These are phyloP conservation scores for Morpho deidamia DNA, from an alignment of 2,888 invertebrate species.

Conservation along the genomic window DNA sequence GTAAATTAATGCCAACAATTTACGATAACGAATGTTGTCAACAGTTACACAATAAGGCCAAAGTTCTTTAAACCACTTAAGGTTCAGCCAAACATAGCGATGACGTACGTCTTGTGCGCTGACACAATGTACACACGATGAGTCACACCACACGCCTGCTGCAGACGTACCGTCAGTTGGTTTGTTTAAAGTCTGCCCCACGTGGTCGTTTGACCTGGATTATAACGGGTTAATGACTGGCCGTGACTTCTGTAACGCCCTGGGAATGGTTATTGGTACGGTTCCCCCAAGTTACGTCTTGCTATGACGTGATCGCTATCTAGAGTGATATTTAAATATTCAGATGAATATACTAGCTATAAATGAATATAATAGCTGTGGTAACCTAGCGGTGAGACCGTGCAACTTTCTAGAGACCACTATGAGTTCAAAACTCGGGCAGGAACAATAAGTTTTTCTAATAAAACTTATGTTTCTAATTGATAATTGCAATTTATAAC, in stretches of 20 bases:
- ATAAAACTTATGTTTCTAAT: too few relatives aligned
- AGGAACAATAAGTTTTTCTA: too few relatives aligned
- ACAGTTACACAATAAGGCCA: slow-evolving; percentile 20
- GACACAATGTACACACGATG: slow-evolving; percentile 27
- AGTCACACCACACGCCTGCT: slow-evolving; percentile 51
- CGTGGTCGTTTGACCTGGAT: slow-evolving; percentile 59
- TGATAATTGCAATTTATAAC: too few relatives aligned
- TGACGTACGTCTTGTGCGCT: slow-evolving; percentile 15
- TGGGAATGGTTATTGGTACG: slow-evolving; percentile 48
- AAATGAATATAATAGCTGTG: too few relatives aligned
- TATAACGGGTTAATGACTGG: slow-evolving; percentile 63
- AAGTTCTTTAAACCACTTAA: slow-evolving; percentile 20
- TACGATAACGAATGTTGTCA: slow-evolving; percentile 17
- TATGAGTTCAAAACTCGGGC: too few relatives aligned
- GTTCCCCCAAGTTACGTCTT: slow-evolving; percentile 23
- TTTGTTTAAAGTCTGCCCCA: slow-evolving; percentile 48
- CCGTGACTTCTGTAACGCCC: slow-evolving; percentile 53
- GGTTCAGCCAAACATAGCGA: slow-evolving; percentile 20
- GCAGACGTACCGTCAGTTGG: slow-evolving; percentile 36
- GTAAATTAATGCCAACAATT: slow-evolving; percentile 14
- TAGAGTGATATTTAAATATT: too few relatives aligned
- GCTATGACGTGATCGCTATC: neutral
- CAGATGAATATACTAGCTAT: too few relatives aligned
- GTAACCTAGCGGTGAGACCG: too few relatives aligned
- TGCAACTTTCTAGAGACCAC: too few relatives aligned